These are phyloP conservation scores for Calameuta filiformis DNA, from an alignment of 2,888 invertebrate species.

Conservation along the genomic window DNA sequence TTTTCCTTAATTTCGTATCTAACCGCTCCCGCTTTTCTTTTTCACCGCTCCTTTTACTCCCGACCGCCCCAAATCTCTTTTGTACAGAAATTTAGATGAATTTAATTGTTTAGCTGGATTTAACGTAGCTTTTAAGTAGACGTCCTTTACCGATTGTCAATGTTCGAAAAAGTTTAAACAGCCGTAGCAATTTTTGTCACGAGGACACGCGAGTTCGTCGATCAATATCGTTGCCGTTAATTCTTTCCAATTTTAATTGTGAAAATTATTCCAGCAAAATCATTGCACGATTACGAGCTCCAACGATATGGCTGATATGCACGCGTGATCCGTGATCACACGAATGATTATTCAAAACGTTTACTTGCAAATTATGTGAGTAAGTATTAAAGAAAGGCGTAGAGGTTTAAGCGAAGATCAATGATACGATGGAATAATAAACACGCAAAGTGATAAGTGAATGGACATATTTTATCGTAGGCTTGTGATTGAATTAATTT, in stretches of 20 bases:
- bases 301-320: no score
- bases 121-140: constrained; percentile 28
- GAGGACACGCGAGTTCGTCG: neutral
- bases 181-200: neutral
- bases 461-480: constrained; percentile 54
- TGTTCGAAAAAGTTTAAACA: neutral
- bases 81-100: constrained; percentile 40
- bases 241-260: neutral
- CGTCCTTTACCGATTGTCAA: constrained; percentile 18
- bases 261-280: no score
- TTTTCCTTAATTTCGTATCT: no score
- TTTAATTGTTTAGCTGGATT: constrained; percentile 22
- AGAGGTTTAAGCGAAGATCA: constrained; percentile 1
- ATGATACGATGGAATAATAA: constrained; percentile 15
- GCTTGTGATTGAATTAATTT: constrained; percentile 53
- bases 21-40: no score
- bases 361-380: constrained; percentile 24
- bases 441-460: constrained; percentile 40
- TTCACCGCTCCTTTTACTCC: no score
- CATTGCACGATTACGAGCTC: no score
- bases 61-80: constrained; percentile 16
- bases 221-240: neutral
- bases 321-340: no score
- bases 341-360: constrained; percentile 13
- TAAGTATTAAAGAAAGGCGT: constrained; percentile 10